These are phyloP conservation scores for Lanius ludovicianus DNA, from an alignment of 2,113 vertebrate genomes.

Conservation along the genomic window DNA sequence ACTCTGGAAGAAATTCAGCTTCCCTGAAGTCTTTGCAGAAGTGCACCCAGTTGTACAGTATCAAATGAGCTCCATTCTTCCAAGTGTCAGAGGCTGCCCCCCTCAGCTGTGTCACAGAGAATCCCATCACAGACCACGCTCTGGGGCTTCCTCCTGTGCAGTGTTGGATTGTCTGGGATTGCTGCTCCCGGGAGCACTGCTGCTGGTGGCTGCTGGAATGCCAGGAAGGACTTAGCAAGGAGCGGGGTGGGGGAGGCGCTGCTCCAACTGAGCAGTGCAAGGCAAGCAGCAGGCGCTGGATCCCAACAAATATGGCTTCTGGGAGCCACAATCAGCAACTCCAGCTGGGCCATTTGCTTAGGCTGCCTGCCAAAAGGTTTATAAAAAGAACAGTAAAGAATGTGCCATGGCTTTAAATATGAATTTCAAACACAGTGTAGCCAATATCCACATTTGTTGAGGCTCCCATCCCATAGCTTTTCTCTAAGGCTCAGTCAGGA, in stretches of 20 bases:
- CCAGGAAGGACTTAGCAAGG: background rate
- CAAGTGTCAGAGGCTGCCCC: background rate
- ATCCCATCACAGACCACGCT: background rate
- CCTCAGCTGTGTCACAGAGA: background rate
- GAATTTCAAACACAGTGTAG: constrained; percentile 25
- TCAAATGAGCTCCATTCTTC: background rate
- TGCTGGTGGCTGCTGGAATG: background rate
- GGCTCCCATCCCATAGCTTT: constrained; percentile 27
- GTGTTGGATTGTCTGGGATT: background rate
- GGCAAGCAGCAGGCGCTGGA: constrained; percentile 2
- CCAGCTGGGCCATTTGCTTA: constrained; percentile 64
- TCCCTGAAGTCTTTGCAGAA: background rate
- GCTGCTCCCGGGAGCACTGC: background rate
- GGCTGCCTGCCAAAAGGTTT: constrained; percentile 50
- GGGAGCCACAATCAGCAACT: constrained; percentile 31
- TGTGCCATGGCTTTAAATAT: constrained; percentile 38
- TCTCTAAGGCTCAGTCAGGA: constrained; percentile 30
- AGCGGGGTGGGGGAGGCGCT: background rate
- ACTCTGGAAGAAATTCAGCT: background rate
- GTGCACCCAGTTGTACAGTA: background rate
- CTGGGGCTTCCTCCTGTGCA: background rate
- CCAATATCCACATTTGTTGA: constrained; percentile 53
- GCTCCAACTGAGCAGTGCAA: constrained; percentile 22
- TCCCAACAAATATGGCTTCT: constrained; percentile 34
- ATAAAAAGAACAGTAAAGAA: constrained; percentile 63